A percentile compares a stretch with the other conserved stretches of the same genome.
Conservation (phyloP, 2,888 invertebrate species). For the Mesorhabditis sp. region DNA sequence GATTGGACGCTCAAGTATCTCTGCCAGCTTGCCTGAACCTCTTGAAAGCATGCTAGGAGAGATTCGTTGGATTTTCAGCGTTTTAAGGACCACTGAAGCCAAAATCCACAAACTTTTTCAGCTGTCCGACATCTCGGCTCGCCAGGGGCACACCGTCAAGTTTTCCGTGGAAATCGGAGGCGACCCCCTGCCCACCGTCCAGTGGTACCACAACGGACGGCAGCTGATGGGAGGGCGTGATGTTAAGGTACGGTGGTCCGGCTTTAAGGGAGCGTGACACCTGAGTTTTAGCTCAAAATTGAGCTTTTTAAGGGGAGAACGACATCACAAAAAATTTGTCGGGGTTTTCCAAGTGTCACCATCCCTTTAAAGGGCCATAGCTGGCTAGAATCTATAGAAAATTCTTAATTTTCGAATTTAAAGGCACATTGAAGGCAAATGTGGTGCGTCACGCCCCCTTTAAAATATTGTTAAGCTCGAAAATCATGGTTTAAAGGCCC, state of each 20-base stretch:
- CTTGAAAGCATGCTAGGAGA: not conserved
- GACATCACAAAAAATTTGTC: no score
- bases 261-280: not conserved
- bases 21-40: not conserved
- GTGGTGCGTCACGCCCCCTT: no score
- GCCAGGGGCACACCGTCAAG: constrained; percentile 51
- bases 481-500: no score
- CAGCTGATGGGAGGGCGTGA: constrained; percentile 30
- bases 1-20: not conserved
- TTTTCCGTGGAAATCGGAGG: constrained; percentile 53
- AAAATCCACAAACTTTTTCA: constrained; percentile 35
- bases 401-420: not conserved
- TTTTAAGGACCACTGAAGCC: constrained; percentile 34
- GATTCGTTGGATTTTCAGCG: constrained; percentile 19
- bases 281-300: not conserved
- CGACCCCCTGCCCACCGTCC: constrained; percentile 50
- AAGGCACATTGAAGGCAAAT: no score
- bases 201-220: constrained; percentile 54
- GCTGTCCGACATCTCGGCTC: constrained; percentile 48
- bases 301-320: not conserved
- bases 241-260: constrained; percentile 29
- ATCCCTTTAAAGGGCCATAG: no score
- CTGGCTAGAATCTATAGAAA: no score
- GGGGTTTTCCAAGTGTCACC: no score
- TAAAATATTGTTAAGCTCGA: no score